phyloP scores from a whole-genome alignment of 2,113 vertebrate genomes.

The Thryonomys swinderianus region DNA sequence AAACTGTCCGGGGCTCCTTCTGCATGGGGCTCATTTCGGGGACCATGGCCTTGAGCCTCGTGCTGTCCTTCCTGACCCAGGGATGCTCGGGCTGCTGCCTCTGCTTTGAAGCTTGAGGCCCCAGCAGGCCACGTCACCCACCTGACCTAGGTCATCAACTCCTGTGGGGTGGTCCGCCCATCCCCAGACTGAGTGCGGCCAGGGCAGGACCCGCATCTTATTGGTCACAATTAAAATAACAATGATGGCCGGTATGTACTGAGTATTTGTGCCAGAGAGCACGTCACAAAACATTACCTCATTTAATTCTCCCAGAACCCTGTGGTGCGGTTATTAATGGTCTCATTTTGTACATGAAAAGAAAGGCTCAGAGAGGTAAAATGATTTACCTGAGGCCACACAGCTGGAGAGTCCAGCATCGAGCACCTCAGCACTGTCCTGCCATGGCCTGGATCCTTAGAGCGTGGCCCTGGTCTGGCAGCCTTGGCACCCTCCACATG shows the following conservation, averaged over 20 bases:
- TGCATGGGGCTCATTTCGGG: background rate
- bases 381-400: background rate
- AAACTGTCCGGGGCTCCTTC: background rate
- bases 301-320: background rate
- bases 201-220: background rate
- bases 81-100: background rate
- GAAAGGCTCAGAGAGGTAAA: slow-evolving; percentile 16
- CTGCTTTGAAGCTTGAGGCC: background rate
- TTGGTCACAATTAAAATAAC: background rate
- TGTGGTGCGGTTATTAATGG: background rate
- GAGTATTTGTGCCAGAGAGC: background rate
- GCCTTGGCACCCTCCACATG: background rate
- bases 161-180: background rate
- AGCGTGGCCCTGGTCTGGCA: background rate
- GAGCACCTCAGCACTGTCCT: background rate
- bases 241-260: background rate
- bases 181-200: background rate
- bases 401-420: background rate
- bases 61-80: background rate
- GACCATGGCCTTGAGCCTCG: too few species aligned
- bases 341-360: background rate
- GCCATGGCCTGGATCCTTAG: background rate
- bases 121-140: background rate
- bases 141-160: background rate
- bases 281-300: background rate